Evolutionary conservation across 2,797 vertebrate species (phyloP).

Genomic region (Pseudochirops cupreus): DNA sequence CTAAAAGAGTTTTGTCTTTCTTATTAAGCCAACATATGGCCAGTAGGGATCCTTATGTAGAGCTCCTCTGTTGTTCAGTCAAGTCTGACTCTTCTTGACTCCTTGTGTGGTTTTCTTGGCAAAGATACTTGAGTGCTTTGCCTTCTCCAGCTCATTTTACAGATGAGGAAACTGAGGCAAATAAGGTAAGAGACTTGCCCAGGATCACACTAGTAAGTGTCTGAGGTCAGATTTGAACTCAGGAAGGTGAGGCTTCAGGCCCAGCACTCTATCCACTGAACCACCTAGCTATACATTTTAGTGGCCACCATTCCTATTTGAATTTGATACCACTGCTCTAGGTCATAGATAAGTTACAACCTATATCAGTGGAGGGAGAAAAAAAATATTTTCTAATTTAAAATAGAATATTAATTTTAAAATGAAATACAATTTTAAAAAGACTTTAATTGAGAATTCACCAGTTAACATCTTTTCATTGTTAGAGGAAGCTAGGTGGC

Average conservation of each 20-base stretch:
- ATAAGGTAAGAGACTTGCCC: background rate
- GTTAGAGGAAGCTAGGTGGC: background rate
- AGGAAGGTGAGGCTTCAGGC: background rate
- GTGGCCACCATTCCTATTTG: background rate
- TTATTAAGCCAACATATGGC: background rate
- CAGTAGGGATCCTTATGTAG: background rate
- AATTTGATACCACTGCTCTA: background rate
- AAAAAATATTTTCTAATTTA: background rate
- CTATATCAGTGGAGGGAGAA: background rate
- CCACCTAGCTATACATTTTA: background rate
- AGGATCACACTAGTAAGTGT: background rate
- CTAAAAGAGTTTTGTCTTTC: background rate
- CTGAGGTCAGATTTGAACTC: background rate
- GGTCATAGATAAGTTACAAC: background rate
- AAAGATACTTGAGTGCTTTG: background rate
- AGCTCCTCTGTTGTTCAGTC: background rate
- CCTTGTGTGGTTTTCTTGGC: background rate
- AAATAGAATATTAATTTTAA: background rate
- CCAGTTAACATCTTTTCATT: background rate
- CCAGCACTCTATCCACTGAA: background rate
- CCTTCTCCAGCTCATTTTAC: background rate
- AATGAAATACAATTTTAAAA: background rate
- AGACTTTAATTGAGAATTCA: background rate
- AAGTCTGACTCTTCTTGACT: background rate
- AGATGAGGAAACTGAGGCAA: background rate